These are phyloP conservation scores for Euborellia annulipes DNA, from an alignment of 1,140 invertebrate genomes.

Conservation along the genomic window DNA sequence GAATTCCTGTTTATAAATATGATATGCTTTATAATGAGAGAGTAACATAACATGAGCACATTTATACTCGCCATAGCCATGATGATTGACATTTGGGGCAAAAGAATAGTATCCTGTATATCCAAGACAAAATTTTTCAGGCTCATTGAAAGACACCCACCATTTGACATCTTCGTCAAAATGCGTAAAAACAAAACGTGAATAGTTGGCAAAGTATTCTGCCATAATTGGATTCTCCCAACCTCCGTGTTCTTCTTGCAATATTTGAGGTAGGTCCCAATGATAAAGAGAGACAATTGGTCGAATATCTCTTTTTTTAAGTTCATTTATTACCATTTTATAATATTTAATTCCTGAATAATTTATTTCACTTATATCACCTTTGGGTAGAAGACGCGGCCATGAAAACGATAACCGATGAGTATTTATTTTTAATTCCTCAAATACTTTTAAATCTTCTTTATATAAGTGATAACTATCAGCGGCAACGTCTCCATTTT, in stretches of 20 bases:
- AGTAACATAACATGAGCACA: slow-evolving; percentile 40
- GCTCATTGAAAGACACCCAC: slow-evolving; percentile 38
- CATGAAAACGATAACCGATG: too few relatives aligned
- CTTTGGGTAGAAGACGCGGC: too few relatives aligned
- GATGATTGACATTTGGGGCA: slow-evolving; percentile 25
- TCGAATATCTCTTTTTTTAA: not conserved
- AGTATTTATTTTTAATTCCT: too few relatives aligned
- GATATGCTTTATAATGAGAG: slow-evolving; percentile 32
- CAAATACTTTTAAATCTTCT: slow-evolving; percentile 26
- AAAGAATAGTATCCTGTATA: slow-evolving; percentile 25
- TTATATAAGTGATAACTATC: slow-evolving; percentile 41
- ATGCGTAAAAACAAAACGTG: not conserved
- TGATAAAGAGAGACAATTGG: slow-evolving; percentile 24
- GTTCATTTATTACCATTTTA: too few relatives aligned
- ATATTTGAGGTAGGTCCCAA: slow-evolving; percentile 21
- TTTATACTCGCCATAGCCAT: slow-evolving; percentile 34
- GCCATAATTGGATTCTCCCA: slow-evolving; percentile 22
- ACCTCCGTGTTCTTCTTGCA: slow-evolving; percentile 24
- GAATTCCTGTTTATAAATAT: too few relatives aligned
- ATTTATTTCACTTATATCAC: too few relatives aligned
- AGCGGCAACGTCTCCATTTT: slow-evolving; percentile 35
- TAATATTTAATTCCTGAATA: too few relatives aligned
- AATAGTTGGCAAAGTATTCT: not conserved
- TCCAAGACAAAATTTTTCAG: slow-evolving; percentile 24
- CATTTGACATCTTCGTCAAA: slow-evolving; percentile 19